Base-by-base conservation (phyloP, 1,140 invertebrate genomes). In the Drosophila littoralis region DNA sequence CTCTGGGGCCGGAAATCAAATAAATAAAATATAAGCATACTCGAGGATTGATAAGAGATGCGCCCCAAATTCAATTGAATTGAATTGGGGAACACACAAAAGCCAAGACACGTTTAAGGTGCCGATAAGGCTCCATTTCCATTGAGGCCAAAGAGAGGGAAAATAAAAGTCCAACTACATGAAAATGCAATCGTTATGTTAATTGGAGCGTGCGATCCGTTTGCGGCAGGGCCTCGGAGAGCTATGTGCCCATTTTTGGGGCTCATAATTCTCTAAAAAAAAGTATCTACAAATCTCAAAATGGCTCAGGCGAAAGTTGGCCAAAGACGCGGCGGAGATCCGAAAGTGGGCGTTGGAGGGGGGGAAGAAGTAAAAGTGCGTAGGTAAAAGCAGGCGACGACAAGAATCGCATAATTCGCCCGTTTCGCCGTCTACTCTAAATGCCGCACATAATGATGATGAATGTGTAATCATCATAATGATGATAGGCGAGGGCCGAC, bases 171-270 rank as follows among this genome's bases (percentile, higher is more conserved):
- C 5, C 22, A 15, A 22, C 17, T 22, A 17, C 13, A 55, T 32
- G 2, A 15, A 32, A 57, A 42, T 57, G 54, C 22, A 57, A 51
- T 51, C 48, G n/a, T 51, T 48, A 55, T 65, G 50, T 13, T 77
- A 89, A 80, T 77, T 89, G 77, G 83, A 88, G 84, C 83, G 83
- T 88, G 83, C 77, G 83, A 86, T 88, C 76, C 65, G 51, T 50
- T 45, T 46, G 73, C n/a, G 42, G 57, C 42, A 59, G 55, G 40
- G 52, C 36, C 33, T 36, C 10, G 28, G n/a, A 38, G 52, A n/a
- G 52, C 52, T 38, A 22, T 55, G 52, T 42, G 46, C 38, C 36
- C 36, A 55, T 45, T 59, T 54, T 28, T 1, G 59, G 59, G 59
- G 59, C 28, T 69, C 48, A 69, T 75, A 70, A 63, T 75, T 75